Percentiles rank a stretch among this genome's conserved stretches.
Evolutionary conservation across 2,888 invertebrate species (phyloP).

Genomic region (Unio pictorum): DNA sequence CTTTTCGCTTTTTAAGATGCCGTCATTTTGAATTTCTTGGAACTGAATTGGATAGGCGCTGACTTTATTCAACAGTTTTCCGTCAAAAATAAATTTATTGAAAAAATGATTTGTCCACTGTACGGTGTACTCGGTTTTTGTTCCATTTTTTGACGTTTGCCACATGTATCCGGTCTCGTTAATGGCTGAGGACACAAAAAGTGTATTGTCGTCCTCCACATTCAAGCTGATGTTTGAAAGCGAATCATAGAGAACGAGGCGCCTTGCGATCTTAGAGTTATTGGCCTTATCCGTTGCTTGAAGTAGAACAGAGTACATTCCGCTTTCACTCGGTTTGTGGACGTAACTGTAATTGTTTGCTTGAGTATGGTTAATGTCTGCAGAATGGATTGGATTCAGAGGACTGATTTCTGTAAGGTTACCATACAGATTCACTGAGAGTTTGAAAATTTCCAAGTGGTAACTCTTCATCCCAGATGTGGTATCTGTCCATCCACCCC

Average conservation of each 20-base stretch:
- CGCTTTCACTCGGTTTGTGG: not conserved
- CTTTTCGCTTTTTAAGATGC: slow-evolving; percentile 19
- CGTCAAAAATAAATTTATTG: slow-evolving; percentile 30
- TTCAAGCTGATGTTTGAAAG: not conserved
- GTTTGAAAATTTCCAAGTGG: slow-evolving; percentile 10
- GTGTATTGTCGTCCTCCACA: slow-evolving; percentile 6
- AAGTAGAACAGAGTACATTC: slow-evolving; percentile 1
- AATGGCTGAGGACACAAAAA: slow-evolving; percentile 27
- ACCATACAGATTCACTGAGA: not conserved
- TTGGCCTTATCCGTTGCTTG: not conserved
- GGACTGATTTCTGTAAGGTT: no score
- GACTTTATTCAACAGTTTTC: slow-evolving; percentile 31
- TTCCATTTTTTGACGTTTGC: slow-evolving; percentile 17
- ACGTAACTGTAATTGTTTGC: no score
- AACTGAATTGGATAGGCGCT: slow-evolving; percentile 31
- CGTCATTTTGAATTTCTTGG: slow-evolving; percentile 15
- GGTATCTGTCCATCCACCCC: slow-evolving; percentile 15
- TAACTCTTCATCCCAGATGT: slow-evolving; percentile 7
- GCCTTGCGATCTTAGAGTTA: no score
- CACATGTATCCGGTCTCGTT: slow-evolving; percentile 30
- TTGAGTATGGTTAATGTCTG: slow-evolving; percentile 1
- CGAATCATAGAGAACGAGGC: no score
- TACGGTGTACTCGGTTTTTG: slow-evolving; percentile 11
- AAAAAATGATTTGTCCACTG: slow-evolving; percentile 42
- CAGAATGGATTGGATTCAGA: not conserved